Evolutionary conservation across 1,140 invertebrate species (phyloP), one percentile per base, ranked within the genome.

Genomic region (Mizuhopecten yessoensis): DNA sequence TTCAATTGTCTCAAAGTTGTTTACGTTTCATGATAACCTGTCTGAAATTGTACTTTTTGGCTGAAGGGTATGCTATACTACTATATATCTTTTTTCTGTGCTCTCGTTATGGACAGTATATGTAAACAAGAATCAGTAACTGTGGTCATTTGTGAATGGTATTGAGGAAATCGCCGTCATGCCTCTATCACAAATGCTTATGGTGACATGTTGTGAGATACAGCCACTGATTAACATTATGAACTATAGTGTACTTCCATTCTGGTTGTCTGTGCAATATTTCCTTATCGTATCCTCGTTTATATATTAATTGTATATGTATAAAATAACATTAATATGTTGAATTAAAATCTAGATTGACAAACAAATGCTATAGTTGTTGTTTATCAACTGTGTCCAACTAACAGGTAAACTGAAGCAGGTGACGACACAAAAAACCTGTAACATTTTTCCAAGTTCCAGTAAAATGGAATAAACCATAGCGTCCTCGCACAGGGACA

Each of bases 241-340:
- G 17, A 11, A 57, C 45, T 11, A 20, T 20, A 29, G 57, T 9
- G 1, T 29, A 9, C n/a, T 29, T 75, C 42, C n/a, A 75, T 75
- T 75, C 57, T 75, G 57, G n/a, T 75, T 75, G 57, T 75, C 57
- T 75, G 57, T 75, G 57, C 57, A 75, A 75, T 75, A 75, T 75
- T 75, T 75, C 57, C 29, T 75, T 75, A n/a, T 75, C 29, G 57
- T 75, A n/a, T 29, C 29, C 57, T 75, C n/a, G 57, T 29, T 75
- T 7, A 75, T 5, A 75, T 75, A 75, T 75, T 7, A 13, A 45
- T 13, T 10, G 17, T 29, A 75, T 75, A 75, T 75, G 57, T 75
- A 75, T n/a, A 75, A 75, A 75, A 75, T 75, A 75, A 75, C 23
- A 75, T 1, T 7, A 75, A 29, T 29, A 75, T 75, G 57, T 75